Conservation (phyloP, 2,888 invertebrate species). For the Lordiphosa fenestrarum region DNA sequence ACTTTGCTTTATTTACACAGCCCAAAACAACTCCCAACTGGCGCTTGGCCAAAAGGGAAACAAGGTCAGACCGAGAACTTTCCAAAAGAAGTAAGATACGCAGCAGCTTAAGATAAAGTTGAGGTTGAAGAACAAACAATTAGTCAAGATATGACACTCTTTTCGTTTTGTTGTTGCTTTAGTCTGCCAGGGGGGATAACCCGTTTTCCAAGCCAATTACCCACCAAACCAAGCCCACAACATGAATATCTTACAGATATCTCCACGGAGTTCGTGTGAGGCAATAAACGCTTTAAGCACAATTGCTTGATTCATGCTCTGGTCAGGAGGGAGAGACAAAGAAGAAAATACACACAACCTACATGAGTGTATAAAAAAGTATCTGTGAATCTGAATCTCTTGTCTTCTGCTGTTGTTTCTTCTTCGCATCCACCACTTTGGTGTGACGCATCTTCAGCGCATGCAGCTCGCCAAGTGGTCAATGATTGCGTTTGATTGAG, state of each 20-base stretch:
- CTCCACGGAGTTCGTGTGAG: slow-evolving; percentile 26
- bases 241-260: slow-evolving; percentile 41
- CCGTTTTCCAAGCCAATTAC: slow-evolving; percentile 63
- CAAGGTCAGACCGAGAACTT: slow-evolving; percentile 66
- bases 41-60: slow-evolving; percentile 40
- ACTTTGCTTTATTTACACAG: slow-evolving; percentile 46
- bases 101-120: slow-evolving; percentile 12
- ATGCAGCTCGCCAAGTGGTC: neutral
- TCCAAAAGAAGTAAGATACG: slow-evolving; percentile 40
- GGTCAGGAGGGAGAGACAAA: slow-evolving; percentile 25
- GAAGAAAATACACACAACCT: slow-evolving; percentile 24
- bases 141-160: slow-evolving; percentile 29
- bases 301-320: slow-evolving; percentile 65
- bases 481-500: too few species aligned
- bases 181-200: slow-evolving; percentile 23
- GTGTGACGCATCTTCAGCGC: slow-evolving; percentile 39
- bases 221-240: slow-evolving; percentile 45
- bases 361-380: slow-evolving; percentile 22
- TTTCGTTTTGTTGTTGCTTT: slow-evolving; percentile 30
- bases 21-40: slow-evolving; percentile 39
- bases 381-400: slow-evolving; percentile 17
- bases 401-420: slow-evolving; percentile 19
- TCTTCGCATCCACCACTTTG: slow-evolving; percentile 1
- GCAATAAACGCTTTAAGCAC: slow-evolving; percentile 41
- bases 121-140: slow-evolving; percentile 33